Evolutionary conservation across 92 coral and sea anemone genomes (phyloP), one percentile per base, ranked within the genome.

Genomic region (Parazoanthus atlanticus): DNA sequence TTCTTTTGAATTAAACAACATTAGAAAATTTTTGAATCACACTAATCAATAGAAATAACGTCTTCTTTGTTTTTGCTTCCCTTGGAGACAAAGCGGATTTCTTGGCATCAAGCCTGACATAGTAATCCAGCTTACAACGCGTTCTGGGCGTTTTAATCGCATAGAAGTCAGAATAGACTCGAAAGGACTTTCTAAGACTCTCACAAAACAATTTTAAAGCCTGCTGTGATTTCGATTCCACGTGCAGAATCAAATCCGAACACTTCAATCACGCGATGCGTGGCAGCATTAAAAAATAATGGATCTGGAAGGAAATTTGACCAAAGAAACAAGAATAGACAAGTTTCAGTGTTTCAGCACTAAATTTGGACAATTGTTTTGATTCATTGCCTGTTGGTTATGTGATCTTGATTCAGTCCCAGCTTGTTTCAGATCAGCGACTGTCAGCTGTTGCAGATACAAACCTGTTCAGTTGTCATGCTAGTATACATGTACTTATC

Each of bases 171-270:
- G 75, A 26, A 67, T 11, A 12, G 23, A 6, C 5, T 69, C 26
- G 21, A 84, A 69, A 69, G 79, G 25, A 67, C 78, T 34, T 25
- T 34, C 76, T 40, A 13, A 84, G 78, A 41, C 77, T 29, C 36
- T 15, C n/a, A 13, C 21, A 33, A 84, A 71, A 6, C 78, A 84
- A 46, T 43, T 30, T 65, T 43, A 26, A 84, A 40, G 70, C 87
- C 66, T 67, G 78, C 87, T 71, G 78, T 71, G 87, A 84, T 15
- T 43, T 72, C 78, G 25, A 54, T 80, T 52, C 70, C 70, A 49
- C 70, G 72, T 78, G 82, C 41, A 26, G 19, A 46, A 47, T 41
- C 52, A 6, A 43, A 38, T 34, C 31, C 17, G 15, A 8, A 43
- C 34, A 12, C 43, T 46, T 47, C 78, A 46, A 40, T 46, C 78